Percentiles rank a stretch among this genome's conserved stretches.
phyloP scores from a whole-genome alignment of 1,140 invertebrate species.

The Bombus impatiens region DNA sequence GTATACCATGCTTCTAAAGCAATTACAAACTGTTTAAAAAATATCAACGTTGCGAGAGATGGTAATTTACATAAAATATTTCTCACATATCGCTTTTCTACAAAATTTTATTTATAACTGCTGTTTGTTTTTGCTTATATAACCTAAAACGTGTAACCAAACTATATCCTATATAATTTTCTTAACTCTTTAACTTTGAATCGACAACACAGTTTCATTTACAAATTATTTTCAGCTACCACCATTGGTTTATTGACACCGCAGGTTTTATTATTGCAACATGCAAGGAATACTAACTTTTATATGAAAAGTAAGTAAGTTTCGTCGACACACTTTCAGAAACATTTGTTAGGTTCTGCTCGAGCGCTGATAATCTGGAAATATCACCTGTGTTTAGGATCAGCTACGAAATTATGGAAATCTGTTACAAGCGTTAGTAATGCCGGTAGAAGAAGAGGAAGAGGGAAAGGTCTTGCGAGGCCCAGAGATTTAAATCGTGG shows the following conservation, averaged over 20 bases:
- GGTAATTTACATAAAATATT: conserved; percentile 24
- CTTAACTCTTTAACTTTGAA: background rate
- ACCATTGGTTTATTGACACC: conserved; percentile 35
- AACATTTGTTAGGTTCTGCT: background rate
- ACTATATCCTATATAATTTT: background rate
- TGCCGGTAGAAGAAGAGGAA: conserved; percentile 96
- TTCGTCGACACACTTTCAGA: background rate
- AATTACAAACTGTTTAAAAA: conserved; percentile 11
- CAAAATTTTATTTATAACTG: background rate
- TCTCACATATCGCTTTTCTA: background rate
- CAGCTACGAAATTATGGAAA: conserved; percentile 95
- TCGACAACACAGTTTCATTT: too few species aligned
- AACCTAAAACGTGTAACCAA: background rate
- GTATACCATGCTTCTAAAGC: conserved; percentile 1
- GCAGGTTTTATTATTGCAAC: conserved; percentile 56
- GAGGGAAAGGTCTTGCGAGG: conserved; percentile 91
- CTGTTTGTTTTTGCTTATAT: background rate
- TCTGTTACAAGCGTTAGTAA: conserved; percentile 97
- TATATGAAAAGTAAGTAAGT: conserved; percentile 82
- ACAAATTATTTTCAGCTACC: conserved; percentile 51
- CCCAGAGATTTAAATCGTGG: conserved; percentile 95
- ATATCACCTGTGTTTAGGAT: conserved; percentile 82
- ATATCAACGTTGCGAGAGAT: background rate
- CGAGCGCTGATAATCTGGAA: background rate
- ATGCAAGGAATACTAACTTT: conserved; percentile 78